Conservation (phyloP, 2,888 invertebrate species). For the Synergus umbraculus region DNA sequence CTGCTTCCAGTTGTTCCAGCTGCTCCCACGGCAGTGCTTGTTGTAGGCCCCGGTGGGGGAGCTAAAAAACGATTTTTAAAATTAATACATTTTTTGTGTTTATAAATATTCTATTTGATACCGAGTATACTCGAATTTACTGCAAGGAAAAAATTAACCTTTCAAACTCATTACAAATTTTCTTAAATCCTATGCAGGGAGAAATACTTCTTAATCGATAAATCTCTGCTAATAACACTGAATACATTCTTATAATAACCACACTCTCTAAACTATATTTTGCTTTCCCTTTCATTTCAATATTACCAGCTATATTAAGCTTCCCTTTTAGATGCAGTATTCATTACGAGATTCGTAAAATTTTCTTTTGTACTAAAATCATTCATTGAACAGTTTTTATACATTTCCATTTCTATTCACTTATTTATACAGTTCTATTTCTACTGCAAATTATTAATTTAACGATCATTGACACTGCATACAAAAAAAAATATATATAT, state of each 20-base stretch:
- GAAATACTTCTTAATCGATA: not conserved
- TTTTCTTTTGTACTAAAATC: not conserved
- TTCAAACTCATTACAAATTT: conserved; percentile 1
- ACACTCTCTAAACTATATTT: not conserved
- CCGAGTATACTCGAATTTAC: not conserved
- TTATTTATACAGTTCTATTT: not conserved
- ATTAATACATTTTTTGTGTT: not conserved
- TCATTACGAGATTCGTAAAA: not conserved
- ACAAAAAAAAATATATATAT: not conserved
- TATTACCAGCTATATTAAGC: not conserved
- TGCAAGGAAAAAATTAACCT: not conserved
- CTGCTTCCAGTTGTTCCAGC: conserved; percentile 78
- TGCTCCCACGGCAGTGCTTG: conserved; percentile 78
- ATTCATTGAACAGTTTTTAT: not conserved
- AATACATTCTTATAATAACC: not conserved
- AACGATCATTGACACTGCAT: not conserved
- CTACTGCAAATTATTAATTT: not conserved
- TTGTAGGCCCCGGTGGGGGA: conserved; percentile 79
- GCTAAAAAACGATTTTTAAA: conserved; percentile 70
- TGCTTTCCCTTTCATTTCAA: not conserved
- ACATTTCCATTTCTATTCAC: not conserved
- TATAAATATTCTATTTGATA: too few species aligned
- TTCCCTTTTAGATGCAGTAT: not conserved
- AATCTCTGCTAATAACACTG: not conserved
- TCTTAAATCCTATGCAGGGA: not conserved